phyloP scores from a whole-genome alignment of 1,140 invertebrate genomes.

The Papilio xuthus region DNA sequence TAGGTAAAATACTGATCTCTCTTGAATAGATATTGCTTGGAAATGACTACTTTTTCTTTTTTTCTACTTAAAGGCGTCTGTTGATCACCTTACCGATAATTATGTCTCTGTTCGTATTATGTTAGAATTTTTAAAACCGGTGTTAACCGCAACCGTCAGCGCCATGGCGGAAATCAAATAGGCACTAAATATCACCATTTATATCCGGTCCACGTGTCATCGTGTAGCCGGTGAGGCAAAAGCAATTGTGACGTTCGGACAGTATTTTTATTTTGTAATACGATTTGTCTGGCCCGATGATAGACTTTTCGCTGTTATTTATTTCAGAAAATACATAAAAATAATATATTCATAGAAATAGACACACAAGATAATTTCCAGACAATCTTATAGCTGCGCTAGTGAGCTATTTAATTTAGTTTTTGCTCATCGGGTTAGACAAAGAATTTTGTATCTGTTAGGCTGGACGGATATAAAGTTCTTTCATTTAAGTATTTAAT shows the following conservation, averaged over 20 bases:
- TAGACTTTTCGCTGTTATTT: background rate
- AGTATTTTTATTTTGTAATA: background rate
- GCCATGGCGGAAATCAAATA: too few species aligned
- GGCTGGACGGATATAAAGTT: slow-evolving; percentile 28
- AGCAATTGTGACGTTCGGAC: slow-evolving; percentile 17
- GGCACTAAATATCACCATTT: too few species aligned
- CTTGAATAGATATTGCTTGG: too few species aligned
- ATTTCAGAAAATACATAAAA: background rate
- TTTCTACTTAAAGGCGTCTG: too few species aligned
- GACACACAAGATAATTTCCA: too few species aligned
- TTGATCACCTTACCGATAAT: too few species aligned
- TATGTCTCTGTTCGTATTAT: too few species aligned
- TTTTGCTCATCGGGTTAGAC: background rate
- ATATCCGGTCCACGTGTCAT: too few species aligned
- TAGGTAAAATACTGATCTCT: background rate
- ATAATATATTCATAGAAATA: background rate
- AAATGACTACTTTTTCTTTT: too few species aligned
- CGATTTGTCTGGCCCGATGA: background rate
- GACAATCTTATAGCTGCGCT: background rate
- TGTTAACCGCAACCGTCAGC: too few species aligned
- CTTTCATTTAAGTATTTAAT: background rate
- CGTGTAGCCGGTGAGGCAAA: background rate
- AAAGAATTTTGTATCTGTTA: slow-evolving; percentile 25
- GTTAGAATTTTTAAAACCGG: too few species aligned
- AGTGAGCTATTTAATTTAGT: background rate